Conservation (phyloP, 2,888 invertebrate genomes). For the Drosophila pegasa region DNA sequence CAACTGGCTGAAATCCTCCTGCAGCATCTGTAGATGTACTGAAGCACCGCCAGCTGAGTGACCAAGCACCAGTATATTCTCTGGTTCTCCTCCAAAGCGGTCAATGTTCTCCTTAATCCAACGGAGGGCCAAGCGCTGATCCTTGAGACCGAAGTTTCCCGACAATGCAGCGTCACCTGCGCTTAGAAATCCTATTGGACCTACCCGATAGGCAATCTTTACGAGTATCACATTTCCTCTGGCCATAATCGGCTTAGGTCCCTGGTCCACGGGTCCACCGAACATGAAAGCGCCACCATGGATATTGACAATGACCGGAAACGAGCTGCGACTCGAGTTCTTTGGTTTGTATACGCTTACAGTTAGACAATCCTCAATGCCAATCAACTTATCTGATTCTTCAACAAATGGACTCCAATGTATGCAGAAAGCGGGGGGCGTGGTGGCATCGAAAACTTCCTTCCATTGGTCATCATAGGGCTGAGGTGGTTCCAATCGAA, state of each 20-base stretch:
- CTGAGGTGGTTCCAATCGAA: conserved; percentile 86
- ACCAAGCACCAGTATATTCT: conserved; percentile 89
- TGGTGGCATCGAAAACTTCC: conserved; percentile 86
- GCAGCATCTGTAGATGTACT: conserved; percentile 90
- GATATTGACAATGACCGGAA: conserved; percentile 88
- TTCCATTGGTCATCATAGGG: conserved; percentile 66
- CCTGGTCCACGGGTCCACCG: conserved; percentile 85
- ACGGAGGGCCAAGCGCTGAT: conserved; percentile 55
- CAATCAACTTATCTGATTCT: conserved; percentile 81
- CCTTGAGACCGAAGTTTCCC: conserved; percentile 56
- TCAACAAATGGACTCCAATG: conserved; percentile 86
- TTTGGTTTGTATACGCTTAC: conserved; percentile 88
- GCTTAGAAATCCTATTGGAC: conserved; percentile 90
- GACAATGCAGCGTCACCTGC: conserved; percentile 89
- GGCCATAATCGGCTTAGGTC: conserved; percentile 87
- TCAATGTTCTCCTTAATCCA: conserved; percentile 56
- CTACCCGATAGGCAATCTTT: conserved; percentile 89
- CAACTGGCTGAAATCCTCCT: conserved; percentile 83
- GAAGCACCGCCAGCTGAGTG: conserved; percentile 91
- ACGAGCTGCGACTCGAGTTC: conserved; percentile 32
- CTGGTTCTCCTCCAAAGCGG: conserved; percentile 85
- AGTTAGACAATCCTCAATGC: conserved; percentile 89
- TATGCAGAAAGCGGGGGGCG: conserved; percentile 87
- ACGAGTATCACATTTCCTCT: conserved; percentile 87
- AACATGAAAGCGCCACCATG: conserved; percentile 91